These are phyloP conservation scores for Marcusenius ussheri DNA, from an alignment of 2,113 vertebrate genomes.

Conservation along the genomic window DNA sequence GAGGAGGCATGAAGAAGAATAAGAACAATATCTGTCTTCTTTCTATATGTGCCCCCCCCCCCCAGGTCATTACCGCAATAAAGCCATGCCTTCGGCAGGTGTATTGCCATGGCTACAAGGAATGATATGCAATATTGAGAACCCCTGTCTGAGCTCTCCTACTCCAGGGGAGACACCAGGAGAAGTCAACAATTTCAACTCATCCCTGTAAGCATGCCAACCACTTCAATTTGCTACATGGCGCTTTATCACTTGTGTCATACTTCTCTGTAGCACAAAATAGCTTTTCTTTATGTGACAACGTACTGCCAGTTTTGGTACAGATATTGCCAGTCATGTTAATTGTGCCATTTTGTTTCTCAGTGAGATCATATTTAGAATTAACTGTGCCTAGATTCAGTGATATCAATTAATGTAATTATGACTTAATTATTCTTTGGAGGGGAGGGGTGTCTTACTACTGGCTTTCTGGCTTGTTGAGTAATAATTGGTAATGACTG, in stretches of 20 bases:
- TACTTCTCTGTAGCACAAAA: neutral
- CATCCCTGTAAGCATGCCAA: constrained; percentile 74
- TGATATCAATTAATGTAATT: neutral
- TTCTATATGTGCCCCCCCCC: neutral
- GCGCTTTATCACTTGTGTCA: neutral
- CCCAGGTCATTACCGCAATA: constrained; percentile 92
- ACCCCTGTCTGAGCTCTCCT: constrained; percentile 80
- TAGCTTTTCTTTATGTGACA: neutral
- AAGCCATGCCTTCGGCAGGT: constrained; percentile 95
- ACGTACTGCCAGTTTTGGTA: neutral
- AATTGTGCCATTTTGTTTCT: neutral
- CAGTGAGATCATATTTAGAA: neutral
- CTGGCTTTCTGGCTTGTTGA: neutral
- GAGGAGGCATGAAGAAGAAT: neutral
- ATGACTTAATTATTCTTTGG: neutral
- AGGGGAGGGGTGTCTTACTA: neutral
- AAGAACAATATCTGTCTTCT: neutral
- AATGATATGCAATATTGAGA: constrained; percentile 88
- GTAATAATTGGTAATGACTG: neutral
- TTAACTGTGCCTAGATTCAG: neutral
- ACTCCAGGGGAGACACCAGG: constrained; percentile 91
- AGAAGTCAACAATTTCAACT: constrained; percentile 89
- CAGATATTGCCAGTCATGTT: neutral
- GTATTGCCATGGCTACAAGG: constrained; percentile 92
- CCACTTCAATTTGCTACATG: neutral